Evolutionary conservation across 2,113 vertebrate genomes (phyloP).

Genomic region (Thymallus thymallus): DNA sequence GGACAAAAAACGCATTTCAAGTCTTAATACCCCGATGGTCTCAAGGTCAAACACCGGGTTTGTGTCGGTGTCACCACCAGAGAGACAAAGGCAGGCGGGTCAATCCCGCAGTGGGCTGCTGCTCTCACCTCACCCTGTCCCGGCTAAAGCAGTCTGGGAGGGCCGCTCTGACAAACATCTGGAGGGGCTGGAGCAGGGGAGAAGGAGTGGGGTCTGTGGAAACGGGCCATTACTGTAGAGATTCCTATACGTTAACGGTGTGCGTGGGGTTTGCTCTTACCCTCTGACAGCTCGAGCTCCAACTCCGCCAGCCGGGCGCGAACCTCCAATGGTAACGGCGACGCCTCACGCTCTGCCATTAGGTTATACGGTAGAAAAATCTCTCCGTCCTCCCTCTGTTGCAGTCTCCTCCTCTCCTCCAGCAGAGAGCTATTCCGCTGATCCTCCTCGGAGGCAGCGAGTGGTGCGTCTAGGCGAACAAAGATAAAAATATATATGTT

Average conservation of each 20-base stretch:
- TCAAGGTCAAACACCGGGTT: conserved; percentile 67
- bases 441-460: conserved; percentile 61
- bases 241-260: conserved; percentile 53
- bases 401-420: conserved; percentile 34
- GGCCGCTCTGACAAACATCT: conserved; percentile 66
- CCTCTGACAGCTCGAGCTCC: conserved; percentile 96
- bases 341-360: conserved; percentile 95
- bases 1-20: background rate
- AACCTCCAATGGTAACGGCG: conserved; percentile 92
- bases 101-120: conserved; percentile 41
- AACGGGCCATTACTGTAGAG: conserved; percentile 40
- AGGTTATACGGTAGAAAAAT: conserved; percentile 60
- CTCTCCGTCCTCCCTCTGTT: conserved; percentile 23
- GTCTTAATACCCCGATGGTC: conserved; percentile 14
- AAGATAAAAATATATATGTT: conserved; percentile 58
- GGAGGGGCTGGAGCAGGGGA: conserved; percentile 62
- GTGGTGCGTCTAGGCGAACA: conserved; percentile 62
- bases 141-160: conserved; percentile 41
- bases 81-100: conserved; percentile 56
- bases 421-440: conserved; percentile 38
- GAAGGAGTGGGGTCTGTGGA: conserved; percentile 9
- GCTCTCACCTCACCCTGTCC: conserved; percentile 44
- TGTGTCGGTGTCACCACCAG: conserved; percentile 5
- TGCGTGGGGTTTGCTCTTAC: conserved; percentile 67
- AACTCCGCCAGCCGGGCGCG: conserved; percentile 91